Evolutionary conservation across 2,113 vertebrate genomes (phyloP), one percentile per base, ranked within the genome.

Genomic region (Gasterosteus aculeatus): DNA sequence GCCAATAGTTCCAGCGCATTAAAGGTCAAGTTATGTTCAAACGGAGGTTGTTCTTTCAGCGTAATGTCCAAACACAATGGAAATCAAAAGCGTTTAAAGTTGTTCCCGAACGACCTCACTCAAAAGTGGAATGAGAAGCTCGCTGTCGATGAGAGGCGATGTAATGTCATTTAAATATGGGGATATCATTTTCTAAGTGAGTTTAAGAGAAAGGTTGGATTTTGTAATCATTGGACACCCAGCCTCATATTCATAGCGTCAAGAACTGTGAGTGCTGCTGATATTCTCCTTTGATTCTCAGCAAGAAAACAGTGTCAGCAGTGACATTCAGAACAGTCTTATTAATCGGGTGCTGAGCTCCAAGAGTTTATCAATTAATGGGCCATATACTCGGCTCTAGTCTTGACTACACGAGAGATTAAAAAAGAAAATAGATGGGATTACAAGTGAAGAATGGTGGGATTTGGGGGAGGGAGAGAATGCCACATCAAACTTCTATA

Each of bases 401-500:
- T 59, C 72, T 68, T 29, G 61, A 67, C 26, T 0, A 53, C 22
- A 31, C 35, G 14, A 44, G 39, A 35, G 31, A 56, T n/a, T 12
- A 66, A 39, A 2, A 4, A 58, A 41, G 7, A 8, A 29, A 44
- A 39, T 0, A 44, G 19, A 63, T 33, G 1, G 56, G n/a, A 56
- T 61, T 7, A 3, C 60, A 61, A 59, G 14, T 54, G 35, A 14
- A 49, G n/a, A 57, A 33, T 5, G 0, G 2, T 46, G 35, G 26
- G 38, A 42, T 72, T 12, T 58, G 29, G 53, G 22, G 16, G 11
- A 38, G 57, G 7, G 46, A 9, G 6, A 61, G 75, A 83, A 59
- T 41, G 53, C 59, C 71, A 51, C 71, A 78, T 19, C 60, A 59
- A 78, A 83, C 75, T 78, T 59, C 68, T 78, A 57, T 65, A 82